Evolutionary conservation across 2,888 invertebrate genomes (phyloP).

Genomic region (Syrphus vitripennis): DNA sequence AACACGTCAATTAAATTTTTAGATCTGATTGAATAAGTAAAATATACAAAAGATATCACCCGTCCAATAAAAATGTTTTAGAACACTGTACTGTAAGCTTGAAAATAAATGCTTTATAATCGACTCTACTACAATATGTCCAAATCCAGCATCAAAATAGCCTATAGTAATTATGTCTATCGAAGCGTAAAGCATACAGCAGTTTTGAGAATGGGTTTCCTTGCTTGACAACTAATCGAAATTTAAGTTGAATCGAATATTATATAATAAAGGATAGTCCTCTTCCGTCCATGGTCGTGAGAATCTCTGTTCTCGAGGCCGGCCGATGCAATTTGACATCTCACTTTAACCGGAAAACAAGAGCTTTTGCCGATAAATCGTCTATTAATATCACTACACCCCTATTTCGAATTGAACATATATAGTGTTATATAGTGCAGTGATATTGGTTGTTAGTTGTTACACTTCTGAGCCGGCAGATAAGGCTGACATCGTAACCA

Average conservation of each 20-base stretch:
- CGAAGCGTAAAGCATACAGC: neutral
- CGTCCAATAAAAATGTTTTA: neutral
- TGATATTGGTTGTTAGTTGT: conserved; percentile 37
- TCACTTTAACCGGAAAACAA: conserved; percentile 81
- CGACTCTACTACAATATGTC: conserved; percentile 2
- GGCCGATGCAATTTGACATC: conserved; percentile 79
- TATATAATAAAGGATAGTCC: neutral
- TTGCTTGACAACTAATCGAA: neutral
- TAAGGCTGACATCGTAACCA: conserved; percentile 38
- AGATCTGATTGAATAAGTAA: conserved; percentile 73
- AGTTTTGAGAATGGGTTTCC: conserved; percentile 7
- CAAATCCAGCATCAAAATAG: neutral
- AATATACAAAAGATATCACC: conserved; percentile 23
- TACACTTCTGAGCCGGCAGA: conserved; percentile 33
- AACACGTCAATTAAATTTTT: conserved; percentile 72
- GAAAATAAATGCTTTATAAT: conserved; percentile 44
- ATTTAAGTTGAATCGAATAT: conserved; percentile 26
- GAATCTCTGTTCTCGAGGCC: conserved; percentile 42
- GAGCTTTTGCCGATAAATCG: conserved; percentile 75
- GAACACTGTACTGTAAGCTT: neutral
- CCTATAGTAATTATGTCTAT: neutral
- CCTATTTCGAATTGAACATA: neutral
- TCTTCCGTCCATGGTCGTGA: conserved; percentile 14
- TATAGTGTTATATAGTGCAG: neutral
- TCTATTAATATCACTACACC: conserved; percentile 27